Conservation (phyloP, 2,113 vertebrate species). For the Dipodomys stephensi region DNA sequence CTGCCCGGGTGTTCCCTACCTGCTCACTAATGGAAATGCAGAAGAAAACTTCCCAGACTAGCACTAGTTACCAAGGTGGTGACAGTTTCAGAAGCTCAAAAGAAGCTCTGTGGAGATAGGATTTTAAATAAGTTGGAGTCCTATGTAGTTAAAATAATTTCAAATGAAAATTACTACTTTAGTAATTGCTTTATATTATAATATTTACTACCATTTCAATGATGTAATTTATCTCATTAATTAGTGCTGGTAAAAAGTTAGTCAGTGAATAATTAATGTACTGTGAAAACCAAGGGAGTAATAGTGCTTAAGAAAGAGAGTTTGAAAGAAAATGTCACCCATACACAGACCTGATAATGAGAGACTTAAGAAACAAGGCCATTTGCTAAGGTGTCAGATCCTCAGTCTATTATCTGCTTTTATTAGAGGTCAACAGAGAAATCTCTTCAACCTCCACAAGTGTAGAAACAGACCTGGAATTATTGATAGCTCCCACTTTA, state of each 20-base stretch:
- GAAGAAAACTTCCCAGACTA: neutral
- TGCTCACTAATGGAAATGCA: neutral
- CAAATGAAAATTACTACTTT: slow-evolving; percentile 78
- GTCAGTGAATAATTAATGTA: slow-evolving; percentile 83
- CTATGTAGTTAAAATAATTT: slow-evolving; percentile 84
- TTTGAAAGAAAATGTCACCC: slow-evolving; percentile 69
- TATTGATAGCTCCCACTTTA: slow-evolving; percentile 77
- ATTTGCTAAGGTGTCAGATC: slow-evolving; percentile 4
- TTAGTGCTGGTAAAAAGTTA: slow-evolving; percentile 64
- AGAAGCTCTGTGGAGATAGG: slow-evolving; percentile 67
- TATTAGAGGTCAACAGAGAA: too few relatives aligned
- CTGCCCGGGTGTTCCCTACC: neutral
- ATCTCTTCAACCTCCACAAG: slow-evolving; percentile 62
- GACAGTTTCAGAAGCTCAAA: slow-evolving; percentile 77
- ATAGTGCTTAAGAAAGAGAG: slow-evolving; percentile 58
- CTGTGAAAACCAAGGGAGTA: slow-evolving; percentile 72
- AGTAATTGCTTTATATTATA: slow-evolving; percentile 76
- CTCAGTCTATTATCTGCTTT: neutral
- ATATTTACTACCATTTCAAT: slow-evolving; percentile 48
- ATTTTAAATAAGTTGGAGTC: slow-evolving; percentile 70
- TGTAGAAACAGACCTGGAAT: slow-evolving; percentile 77
- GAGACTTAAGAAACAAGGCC: neutral
- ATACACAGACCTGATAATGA: neutral
- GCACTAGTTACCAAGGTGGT: slow-evolving; percentile 33
- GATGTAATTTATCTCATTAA: slow-evolving; percentile 68